Conservation (phyloP, 1,140 invertebrate species). For the Danaus melanippus region DNA sequence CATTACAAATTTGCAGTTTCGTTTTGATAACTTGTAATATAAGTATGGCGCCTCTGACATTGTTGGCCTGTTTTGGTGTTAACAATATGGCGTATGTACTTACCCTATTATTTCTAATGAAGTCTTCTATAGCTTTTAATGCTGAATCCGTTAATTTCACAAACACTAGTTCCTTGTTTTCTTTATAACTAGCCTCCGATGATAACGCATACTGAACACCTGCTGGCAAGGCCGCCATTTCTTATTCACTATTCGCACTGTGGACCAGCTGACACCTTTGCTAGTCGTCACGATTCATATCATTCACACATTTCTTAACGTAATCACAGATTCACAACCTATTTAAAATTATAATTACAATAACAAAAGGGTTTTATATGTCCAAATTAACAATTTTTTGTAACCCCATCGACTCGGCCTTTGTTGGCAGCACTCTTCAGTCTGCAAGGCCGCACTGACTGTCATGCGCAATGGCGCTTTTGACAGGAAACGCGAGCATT, state of each 20-base stretch:
- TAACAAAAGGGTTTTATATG: slow-evolving; percentile 68
- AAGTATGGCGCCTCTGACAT: slow-evolving; percentile 70
- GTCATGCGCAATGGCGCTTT: slow-evolving; percentile 70
- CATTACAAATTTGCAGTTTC: slow-evolving; percentile 55
- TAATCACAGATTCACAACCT: slow-evolving; percentile 74
- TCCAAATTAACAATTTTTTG: slow-evolving; percentile 71
- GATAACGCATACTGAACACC: slow-evolving; percentile 96
- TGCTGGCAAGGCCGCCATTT: slow-evolving; percentile 95
- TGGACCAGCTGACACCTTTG: slow-evolving; percentile 73
- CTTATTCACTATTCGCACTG: slow-evolving; percentile 73
- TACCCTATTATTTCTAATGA: slow-evolving; percentile 87
- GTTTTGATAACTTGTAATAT: slow-evolving; percentile 67
- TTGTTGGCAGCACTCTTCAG: slow-evolving; percentile 71
- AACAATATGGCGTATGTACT: slow-evolving; percentile 74
- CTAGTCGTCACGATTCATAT: slow-evolving; percentile 72
- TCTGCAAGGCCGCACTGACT: slow-evolving; percentile 73
- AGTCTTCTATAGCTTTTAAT: slow-evolving; percentile 91
- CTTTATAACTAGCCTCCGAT: slow-evolving; percentile 87
- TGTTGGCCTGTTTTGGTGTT: slow-evolving; percentile 67
- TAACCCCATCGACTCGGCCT: slow-evolving; percentile 72
- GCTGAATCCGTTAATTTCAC: slow-evolving; percentile 96
- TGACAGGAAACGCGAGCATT: slow-evolving; percentile 70
- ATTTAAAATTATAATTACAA: slow-evolving; percentile 72
- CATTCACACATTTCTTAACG: slow-evolving; percentile 71
- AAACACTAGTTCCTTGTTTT: slow-evolving; percentile 92